Evolutionary conservation across 2,113 vertebrate species (phyloP), one percentile per base, ranked within the genome.

Genomic region (Carassius auratus): DNA sequence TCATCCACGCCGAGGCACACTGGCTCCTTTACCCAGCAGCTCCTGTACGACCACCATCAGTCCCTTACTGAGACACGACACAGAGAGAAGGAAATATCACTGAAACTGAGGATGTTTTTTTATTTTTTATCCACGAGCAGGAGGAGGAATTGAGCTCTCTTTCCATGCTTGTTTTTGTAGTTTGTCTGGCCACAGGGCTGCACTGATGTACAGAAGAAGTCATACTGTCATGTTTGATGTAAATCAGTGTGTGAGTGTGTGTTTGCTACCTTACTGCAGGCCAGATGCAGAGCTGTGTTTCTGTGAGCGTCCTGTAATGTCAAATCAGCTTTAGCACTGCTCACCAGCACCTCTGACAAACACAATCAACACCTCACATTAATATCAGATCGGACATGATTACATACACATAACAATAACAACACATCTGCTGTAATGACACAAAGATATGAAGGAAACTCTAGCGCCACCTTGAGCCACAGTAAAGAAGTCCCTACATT

Each of bases 1-100:
- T 99, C 97, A 93, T 99, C 98, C 14, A 99, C 98, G 82, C 98
- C 98, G 88, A 99, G 97, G 69, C n/a, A 99, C 97, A 90, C 98
- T 99, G 86, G 98, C 98, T 93, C 98, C 98, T 92, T 99, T 99
- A 33, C 96, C 96, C 91, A 99, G 91, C 88, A 99, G 97, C 92
- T 99, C 98, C 89, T 99, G 98, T 88, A 99, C 98, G 88, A 99
- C 97, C 92, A 98, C 96, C 42, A 97, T 98, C 82, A 99, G 94
- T 89, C 98, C 98, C 57, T 99, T 98, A n/a, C 21, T 57, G 5
- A 59, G 8, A 61, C 19, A 19, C 26, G 26, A 42, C 38, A 42
- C 38, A 42, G 38, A 42, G 38, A 42, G 38, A 42, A 42, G 38
- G 8, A 42, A 42, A 42, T 42, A 42, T 42, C 38, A 42, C 38